Base-by-base conservation (phyloP, 2,888 invertebrate species). In the Drosophila greeni region DNA sequence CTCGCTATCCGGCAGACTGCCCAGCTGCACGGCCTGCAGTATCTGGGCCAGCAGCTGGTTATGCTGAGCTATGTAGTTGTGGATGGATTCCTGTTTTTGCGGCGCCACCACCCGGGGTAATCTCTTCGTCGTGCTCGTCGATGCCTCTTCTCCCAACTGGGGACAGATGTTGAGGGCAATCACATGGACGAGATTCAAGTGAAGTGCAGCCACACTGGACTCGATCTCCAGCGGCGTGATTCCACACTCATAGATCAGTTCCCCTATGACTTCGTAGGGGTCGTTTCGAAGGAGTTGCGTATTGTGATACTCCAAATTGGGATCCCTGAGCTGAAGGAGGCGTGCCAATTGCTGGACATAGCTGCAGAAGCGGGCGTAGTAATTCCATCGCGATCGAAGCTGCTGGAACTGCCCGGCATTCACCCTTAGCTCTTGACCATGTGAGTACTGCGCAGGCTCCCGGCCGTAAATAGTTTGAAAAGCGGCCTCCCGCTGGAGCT, bases 91-190 rank as follows among this genome's bases (percentile, higher is more conserved):
- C 60, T 85, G 85, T 53, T 88, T 86, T 43, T 85, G 80, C 0
- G 74, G 57, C 4, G 72, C 58, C 31, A 83, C 77, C 18, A 62
- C 29, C 3, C 64, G 66, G 0, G 58, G 60, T 16, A 16, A 47
- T 58, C 9, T 68, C 0, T 61, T 54, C 0, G 23, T 4, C 14
- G 23, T 14, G 14, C 1, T 14, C 3, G 24, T 26, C 1, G 37
- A 3, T 5, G 31, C 9, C 7, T 57, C 73, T 12, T 73, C 73
- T 0, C 74, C 68, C 12, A 87, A 66, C 55, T 86, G 92, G 0
- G 94, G 94, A 73, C 94, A 94, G 80, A 93, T 93, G 86, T 93
- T 94, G 4, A 93, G 88, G 4, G 94, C 91, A 12, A 95, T 91
- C 73, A 93, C 93, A 75, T 94, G 93, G 49, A 94, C 91, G 54